Percentiles rank a stretch among this genome's conserved stretches.
Evolutionary conservation across 2,797 vertebrate genomes (phyloP).

Genomic region (Trematomus bernacchii): DNA sequence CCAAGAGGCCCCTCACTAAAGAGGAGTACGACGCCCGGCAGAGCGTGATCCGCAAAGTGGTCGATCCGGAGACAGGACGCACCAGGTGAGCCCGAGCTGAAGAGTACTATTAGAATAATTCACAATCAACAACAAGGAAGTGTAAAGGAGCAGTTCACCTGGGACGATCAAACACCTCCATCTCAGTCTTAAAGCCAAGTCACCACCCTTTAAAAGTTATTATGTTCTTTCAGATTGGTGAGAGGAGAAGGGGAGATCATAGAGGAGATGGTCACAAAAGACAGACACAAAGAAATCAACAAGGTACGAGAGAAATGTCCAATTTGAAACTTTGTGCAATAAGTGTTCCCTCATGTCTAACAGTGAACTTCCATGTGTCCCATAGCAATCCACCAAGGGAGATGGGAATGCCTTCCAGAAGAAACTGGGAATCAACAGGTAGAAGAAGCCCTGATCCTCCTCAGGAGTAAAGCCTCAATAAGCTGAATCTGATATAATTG

Average conservation of each 20-base stretch:
- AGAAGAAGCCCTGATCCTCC: slow-evolving; percentile 47
- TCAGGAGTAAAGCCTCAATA: neutral
- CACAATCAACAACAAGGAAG: too few relatives aligned
- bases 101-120: neutral
- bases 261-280: slow-evolving; percentile 95
- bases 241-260: slow-evolving; percentile 97
- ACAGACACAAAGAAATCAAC: slow-evolving; percentile 95
- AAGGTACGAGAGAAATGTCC: slow-evolving; percentile 85
- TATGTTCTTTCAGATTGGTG: slow-evolving; percentile 86
- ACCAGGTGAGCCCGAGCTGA: slow-evolving; percentile 85
- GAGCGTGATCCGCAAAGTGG: slow-evolving; percentile 92
- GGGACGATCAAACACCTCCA: neutral
- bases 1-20: slow-evolving; percentile 96
- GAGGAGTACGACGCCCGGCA: slow-evolving; percentile 96
- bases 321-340: neutral
- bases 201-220: neutral
- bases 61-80: slow-evolving; percentile 93
- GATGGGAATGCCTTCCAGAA: slow-evolving; percentile 92
- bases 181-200: too few relatives aligned
- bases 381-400: slow-evolving; percentile 91
- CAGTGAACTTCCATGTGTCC: slow-evolving; percentile 16
- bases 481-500: slow-evolving; percentile 6
- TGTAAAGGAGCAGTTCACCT: neutral
- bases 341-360: neutral
- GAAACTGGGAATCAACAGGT: slow-evolving; percentile 84